These are phyloP conservation scores for Fregata magnificens DNA, from an alignment of 2,113 vertebrate species.

Conservation along the genomic window DNA sequence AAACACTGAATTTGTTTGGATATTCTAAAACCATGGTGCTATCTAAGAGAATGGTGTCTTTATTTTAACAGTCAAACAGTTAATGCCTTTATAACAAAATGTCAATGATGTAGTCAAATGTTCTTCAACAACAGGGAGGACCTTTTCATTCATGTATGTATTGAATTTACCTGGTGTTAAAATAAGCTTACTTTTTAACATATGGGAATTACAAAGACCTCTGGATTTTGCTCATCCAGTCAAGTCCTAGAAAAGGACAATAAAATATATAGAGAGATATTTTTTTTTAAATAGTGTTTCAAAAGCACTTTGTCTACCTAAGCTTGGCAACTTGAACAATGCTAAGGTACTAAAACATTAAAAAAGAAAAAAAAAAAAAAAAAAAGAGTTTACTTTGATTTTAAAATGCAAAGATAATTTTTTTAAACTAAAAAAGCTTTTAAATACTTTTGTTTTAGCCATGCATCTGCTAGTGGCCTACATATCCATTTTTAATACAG, in stretches of 20 bases:
- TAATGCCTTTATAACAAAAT: slow-evolving; percentile 81
- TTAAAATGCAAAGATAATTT: slow-evolving; percentile 71
- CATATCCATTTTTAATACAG: slow-evolving; percentile 68
- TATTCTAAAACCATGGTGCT: slow-evolving; percentile 89
- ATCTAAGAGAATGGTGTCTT: slow-evolving; percentile 80
- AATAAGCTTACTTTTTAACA: slow-evolving; percentile 72
- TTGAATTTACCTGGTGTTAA: slow-evolving; percentile 65
- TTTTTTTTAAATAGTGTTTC: slow-evolving; percentile 79
- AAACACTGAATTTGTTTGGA: slow-evolving; percentile 87
- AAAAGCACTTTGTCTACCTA: slow-evolving; percentile 86
- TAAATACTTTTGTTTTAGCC: slow-evolving; percentile 71
- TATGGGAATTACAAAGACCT: slow-evolving; percentile 68
- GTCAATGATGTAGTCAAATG: slow-evolving; percentile 58
- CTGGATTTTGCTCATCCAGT: slow-evolving; percentile 71
- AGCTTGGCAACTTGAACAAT: slow-evolving; percentile 78
- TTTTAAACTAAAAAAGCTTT: slow-evolving; percentile 72
- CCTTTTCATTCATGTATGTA: slow-evolving; percentile 67
- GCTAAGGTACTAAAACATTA: slow-evolving; percentile 75
- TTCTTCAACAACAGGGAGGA: slow-evolving; percentile 52
- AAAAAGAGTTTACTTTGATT: slow-evolving; percentile 75
- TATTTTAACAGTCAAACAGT: slow-evolving; percentile 73
- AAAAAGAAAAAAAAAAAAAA: neutral
- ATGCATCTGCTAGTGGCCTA: slow-evolving; percentile 70
- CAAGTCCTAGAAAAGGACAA: slow-evolving; percentile 70
- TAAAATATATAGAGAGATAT: slow-evolving; percentile 68